Percentiles rank a stretch among this genome's conserved stretches.
These are phyloP conservation scores for Tretioscincus oriximinensis DNA, from an alignment of 2,113 vertebrate species.

Conservation along the genomic window DNA sequence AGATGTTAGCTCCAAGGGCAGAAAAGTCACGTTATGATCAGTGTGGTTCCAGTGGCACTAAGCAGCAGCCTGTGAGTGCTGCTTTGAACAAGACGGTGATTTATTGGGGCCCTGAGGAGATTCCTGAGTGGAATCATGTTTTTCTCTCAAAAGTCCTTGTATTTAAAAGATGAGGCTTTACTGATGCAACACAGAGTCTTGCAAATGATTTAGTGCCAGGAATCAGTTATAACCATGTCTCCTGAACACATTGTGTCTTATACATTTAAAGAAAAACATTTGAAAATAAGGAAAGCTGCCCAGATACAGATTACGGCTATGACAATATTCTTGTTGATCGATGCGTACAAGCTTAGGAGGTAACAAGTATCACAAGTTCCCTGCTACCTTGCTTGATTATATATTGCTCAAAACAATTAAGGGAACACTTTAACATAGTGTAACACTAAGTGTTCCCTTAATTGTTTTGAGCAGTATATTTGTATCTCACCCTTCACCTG, in stretches of 20 bases:
- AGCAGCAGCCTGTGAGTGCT: slow-evolving; percentile 13
- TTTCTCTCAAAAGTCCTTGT: slow-evolving; percentile 38
- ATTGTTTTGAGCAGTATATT: no score
- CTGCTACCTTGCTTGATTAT: slow-evolving; percentile 13
- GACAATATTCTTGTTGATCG: slow-evolving; percentile 56
- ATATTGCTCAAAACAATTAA: neutral
- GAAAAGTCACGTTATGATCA: rapidly evolving
- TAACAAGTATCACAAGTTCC: slow-evolving; percentile 13
- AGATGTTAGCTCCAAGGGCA: neutral
- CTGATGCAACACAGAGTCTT: slow-evolving; percentile 30
- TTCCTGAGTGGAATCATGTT: slow-evolving; percentile 31
- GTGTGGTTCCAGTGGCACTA: neutral
- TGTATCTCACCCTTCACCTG: no score
- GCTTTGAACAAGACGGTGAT: slow-evolving; percentile 27
- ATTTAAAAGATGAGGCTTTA: slow-evolving; percentile 45
- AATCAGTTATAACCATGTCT: slow-evolving; percentile 54
- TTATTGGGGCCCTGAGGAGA: slow-evolving; percentile 47
- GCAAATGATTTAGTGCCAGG: slow-evolving; percentile 45
- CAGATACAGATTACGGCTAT: slow-evolving; percentile 41
- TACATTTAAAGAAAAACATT: slow-evolving; percentile 41
- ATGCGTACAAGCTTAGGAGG: slow-evolving; percentile 6
- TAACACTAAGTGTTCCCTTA: no score
- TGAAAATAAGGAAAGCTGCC: slow-evolving; percentile 43
- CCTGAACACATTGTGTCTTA: slow-evolving; percentile 38
- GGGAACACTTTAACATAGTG: no score